phyloP scores from a whole-genome alignment of 2,797 vertebrate genomes.

The Cyclopterus lumpus region DNA sequence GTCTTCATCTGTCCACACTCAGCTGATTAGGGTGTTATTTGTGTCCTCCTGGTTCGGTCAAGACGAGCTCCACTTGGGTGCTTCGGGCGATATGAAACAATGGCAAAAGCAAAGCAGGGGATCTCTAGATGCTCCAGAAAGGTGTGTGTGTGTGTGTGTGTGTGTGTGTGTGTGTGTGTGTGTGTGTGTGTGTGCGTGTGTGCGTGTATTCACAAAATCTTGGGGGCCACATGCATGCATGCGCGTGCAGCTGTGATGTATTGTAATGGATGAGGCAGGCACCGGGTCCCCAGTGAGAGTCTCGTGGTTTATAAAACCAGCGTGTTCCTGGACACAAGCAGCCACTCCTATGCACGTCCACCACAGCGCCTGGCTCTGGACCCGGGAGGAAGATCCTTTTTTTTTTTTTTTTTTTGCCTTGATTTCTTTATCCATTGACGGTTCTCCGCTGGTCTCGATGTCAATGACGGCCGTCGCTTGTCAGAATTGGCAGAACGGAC shows the following conservation, averaged over 20 bases:
- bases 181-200: constrained; percentile 6
- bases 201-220: constrained; percentile 23
- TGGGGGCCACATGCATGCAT: constrained; percentile 9
- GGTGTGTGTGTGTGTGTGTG: constrained; percentile 4
- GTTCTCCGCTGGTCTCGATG: not conserved
- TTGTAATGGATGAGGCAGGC: constrained; percentile 80
- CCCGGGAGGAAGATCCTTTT: not conserved
- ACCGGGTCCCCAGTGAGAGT: constrained; percentile 71
- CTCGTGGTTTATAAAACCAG: constrained; percentile 66
- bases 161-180: not conserved
- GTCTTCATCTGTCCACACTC: constrained; percentile 72
- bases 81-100: constrained; percentile 62
- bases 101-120: constrained; percentile 16
- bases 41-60: constrained; percentile 44
- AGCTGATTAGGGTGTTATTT: constrained; percentile 66
- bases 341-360: constrained; percentile 32
- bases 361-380: not conserved
- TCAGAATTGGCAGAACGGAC: constrained; percentile 3
- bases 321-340: constrained; percentile 34
- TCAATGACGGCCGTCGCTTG: not conserved
- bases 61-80: constrained; percentile 19
- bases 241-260: constrained; percentile 62
- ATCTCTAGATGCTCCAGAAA: constrained; percentile 32
- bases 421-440: not conserved
- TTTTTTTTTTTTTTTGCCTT: not conserved